phyloP scores from a whole-genome alignment of 2,113 vertebrate genomes.

The Syngnathoides biaculeatus region DNA sequence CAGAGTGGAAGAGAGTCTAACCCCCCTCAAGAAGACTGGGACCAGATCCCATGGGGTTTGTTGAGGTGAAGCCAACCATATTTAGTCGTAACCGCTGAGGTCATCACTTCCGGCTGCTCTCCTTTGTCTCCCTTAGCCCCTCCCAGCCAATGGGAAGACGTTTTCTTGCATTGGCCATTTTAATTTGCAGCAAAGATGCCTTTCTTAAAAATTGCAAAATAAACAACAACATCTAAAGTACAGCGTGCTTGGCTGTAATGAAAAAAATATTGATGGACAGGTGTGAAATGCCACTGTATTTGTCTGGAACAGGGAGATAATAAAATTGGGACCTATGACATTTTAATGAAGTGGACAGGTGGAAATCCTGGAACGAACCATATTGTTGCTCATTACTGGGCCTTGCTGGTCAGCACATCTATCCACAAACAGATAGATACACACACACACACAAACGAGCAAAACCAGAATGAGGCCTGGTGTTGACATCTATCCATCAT shows the following conservation, averaged over 20 bases:
- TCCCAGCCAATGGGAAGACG: no score
- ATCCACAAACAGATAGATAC: not conserved
- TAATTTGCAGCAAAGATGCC: no score
- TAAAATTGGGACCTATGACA: constrained; percentile 55
- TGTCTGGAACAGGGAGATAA: constrained; percentile 35
- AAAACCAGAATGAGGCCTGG: not conserved
- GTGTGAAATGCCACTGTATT: constrained; percentile 30
- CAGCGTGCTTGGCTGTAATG: not conserved
- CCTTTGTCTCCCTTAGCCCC: no score
- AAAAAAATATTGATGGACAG: constrained; percentile 14
- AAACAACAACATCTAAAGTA: not conserved
- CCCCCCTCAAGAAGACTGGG: no score
- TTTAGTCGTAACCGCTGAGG: no score
- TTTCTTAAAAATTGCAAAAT: not conserved
- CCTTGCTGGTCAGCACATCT: constrained; percentile 28
- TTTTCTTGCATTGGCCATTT: not conserved
- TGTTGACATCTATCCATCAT: not conserved
- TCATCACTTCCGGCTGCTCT: no score
- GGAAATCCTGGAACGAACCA: constrained; percentile 42
- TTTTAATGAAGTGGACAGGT: constrained; percentile 59
- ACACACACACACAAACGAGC: no score
- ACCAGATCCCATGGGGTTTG: no score
- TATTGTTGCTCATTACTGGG: constrained; percentile 56
- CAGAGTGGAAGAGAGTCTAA: no score
- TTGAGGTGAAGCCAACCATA: no score